Conservation (phyloP, 2,113 vertebrate genomes). For the Phylloscopus trochiloides region DNA sequence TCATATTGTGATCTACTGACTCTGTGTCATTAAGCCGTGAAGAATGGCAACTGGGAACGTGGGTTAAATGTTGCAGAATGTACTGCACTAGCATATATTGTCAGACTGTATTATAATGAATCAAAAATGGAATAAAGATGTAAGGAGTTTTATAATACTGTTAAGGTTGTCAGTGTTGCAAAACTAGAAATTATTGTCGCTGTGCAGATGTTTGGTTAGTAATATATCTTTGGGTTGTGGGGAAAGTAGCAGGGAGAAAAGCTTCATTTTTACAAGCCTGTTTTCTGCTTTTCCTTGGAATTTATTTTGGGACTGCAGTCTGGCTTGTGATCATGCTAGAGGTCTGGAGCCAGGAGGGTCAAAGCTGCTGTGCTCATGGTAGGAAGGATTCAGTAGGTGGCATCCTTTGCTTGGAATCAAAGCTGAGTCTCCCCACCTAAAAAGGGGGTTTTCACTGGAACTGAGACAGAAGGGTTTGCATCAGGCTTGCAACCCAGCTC, state of each 20-base stretch:
- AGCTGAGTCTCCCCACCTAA: background rate
- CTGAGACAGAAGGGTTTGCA: background rate
- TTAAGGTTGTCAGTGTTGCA: conserved; percentile 26
- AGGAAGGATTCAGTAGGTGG: conserved; percentile 30
- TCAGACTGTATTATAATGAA: background rate
- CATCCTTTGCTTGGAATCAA: conserved; percentile 36
- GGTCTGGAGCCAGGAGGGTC: background rate
- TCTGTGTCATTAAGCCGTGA: conserved; percentile 48
- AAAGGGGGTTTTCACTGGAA: background rate
- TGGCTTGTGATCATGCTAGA: background rate
- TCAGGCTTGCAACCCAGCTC: background rate
- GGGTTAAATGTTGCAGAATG: conserved; percentile 58
- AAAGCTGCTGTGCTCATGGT: background rate
- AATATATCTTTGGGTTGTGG: background rate
- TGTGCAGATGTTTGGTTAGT: conserved; percentile 25
- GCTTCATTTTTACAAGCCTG: conserved; percentile 37
- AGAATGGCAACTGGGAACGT: conserved; percentile 22
- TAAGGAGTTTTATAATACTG: background rate
- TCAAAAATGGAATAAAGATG: conserved; percentile 47
- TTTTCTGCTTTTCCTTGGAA: conserved; percentile 15
- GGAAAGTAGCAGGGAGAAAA: background rate
- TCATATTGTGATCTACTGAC: conserved; percentile 66
- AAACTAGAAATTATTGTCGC: conserved; percentile 3
- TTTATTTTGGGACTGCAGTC: conserved; percentile 12
- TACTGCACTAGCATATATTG: background rate